Conservation (phyloP, 2,113 vertebrate genomes). For the Pelmatolapia mariae region DNA sequence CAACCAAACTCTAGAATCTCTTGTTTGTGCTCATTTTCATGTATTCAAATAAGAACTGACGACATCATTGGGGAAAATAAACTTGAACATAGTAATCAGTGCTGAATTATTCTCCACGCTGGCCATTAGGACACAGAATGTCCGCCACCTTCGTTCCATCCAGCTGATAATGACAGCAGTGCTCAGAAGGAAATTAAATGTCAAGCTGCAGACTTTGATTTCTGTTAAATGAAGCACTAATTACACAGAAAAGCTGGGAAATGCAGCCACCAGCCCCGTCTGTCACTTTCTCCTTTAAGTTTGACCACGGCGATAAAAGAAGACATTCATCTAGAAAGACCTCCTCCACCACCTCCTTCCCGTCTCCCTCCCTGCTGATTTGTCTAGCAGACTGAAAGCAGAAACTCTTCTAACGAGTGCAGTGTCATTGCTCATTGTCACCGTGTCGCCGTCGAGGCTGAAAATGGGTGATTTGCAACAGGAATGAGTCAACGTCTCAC, state of each 20-base stretch:
- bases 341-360: neutral
- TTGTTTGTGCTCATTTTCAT: neutral
- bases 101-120: neutral
- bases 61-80: neutral
- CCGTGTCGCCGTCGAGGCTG: neutral
- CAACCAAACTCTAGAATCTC: neutral
- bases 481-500: constrained; percentile 2
- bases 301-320: neutral
- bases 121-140: neutral
- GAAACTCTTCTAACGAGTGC: neutral
- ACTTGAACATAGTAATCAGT: neutral
- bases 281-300: constrained; percentile 22
- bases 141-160: neutral
- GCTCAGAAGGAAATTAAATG: constrained; percentile 55
- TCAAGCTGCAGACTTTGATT: constrained; percentile 45
- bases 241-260: constrained; percentile 37
- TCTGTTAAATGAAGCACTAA: constrained; percentile 49
- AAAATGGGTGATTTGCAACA: neutral
- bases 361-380: neutral
- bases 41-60: neutral
- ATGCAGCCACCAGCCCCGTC: neutral
- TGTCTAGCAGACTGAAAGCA: neutral
- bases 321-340: neutral
- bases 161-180: neutral
- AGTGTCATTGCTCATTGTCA: neutral